phyloP scores from a whole-genome alignment of 2,888 invertebrate genomes.

The Eugnorisma glareosa region DNA sequence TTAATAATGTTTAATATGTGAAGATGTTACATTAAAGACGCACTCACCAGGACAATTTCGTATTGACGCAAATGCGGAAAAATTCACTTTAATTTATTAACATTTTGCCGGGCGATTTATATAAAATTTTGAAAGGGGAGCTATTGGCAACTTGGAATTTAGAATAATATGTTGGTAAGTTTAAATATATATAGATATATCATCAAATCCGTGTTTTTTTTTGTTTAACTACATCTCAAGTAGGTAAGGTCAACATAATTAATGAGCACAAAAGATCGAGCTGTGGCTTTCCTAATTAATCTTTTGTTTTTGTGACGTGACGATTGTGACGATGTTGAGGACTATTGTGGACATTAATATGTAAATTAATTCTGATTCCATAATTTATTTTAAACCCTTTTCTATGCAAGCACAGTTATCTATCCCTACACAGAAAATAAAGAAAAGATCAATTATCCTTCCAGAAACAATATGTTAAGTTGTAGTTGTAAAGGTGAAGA shows the following conservation, averaged over 20 bases:
- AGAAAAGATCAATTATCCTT: not conserved
- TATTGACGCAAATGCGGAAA: not conserved
- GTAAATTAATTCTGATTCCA: not conserved
- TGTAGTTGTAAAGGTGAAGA: too few relatives aligned
- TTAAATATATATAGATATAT: not conserved
- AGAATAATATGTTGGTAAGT: not conserved
- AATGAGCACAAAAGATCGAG: not conserved
- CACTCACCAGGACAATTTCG: constrained; percentile 1
- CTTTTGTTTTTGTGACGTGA: too few relatives aligned
- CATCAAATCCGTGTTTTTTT: not conserved
- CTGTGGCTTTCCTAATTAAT: not conserved
- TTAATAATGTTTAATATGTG: too few relatives aligned
- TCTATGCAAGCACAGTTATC: too few relatives aligned
- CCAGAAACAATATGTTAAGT: too few relatives aligned
- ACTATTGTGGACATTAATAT: not conserved
- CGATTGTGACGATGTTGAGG: not conserved
- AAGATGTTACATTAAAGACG: not conserved
- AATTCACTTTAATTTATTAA: not conserved
- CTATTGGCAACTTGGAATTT: not conserved
- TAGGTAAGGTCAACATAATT: too few relatives aligned
- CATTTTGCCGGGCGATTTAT: not conserved
- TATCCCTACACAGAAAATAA: not conserved
- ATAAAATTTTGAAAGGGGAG: not conserved
- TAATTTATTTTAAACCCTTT: not conserved
- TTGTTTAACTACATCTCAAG: not conserved